Evolutionary conservation across 1,140 invertebrate genomes (phyloP), one percentile per base, ranked within the genome.

Genomic region (Camponotus vicinus): DNA sequence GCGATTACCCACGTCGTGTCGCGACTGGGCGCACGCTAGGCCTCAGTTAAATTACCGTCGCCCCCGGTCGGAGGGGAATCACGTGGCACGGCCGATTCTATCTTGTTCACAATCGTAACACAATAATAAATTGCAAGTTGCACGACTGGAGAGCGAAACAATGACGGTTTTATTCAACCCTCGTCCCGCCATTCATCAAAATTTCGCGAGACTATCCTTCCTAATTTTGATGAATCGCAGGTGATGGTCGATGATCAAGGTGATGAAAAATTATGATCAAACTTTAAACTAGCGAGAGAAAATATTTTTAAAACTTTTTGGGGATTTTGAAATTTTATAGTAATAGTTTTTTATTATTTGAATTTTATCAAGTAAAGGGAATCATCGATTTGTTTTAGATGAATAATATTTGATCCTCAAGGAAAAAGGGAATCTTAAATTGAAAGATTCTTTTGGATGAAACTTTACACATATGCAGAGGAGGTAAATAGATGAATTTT

Each of bases 1-100:
- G 92, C 92, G 91, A 93, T 94, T 93, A 93, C 92, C 92, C 92
- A 90, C 92, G 92, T 91, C 90, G 86, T 87, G 89, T 89, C 91
- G 90, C 85, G 90, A 75, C 73, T 88, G 70, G 61, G 49, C 42
- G 61, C 85, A 87, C 70, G 86, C 86, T 86, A 87, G 69, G 79
- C 66, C 59, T 61, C 64, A 49, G 67, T 49, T 84, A 79, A 86
- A 86, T 89, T 80, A 86, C 89, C 79, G 75, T 80, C 78, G 66
- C 79, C 89, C 27, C 70, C 84, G 57, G 69, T 71, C 76, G 80
- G 67, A 70, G 45, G 40, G 27, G 84, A 52, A 86, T 88, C 86
- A 75, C 57, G 86, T 40, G 66, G 52, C 55, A 55, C 79, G 55
- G 75, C 79, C 59, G 32, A 66, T 5, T 52, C 45, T 34, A 67